Evolutionary conservation across 1,140 invertebrate species (phyloP), one percentile per base, ranked within the genome.

Genomic region (Zaprionus vittiger): DNA sequence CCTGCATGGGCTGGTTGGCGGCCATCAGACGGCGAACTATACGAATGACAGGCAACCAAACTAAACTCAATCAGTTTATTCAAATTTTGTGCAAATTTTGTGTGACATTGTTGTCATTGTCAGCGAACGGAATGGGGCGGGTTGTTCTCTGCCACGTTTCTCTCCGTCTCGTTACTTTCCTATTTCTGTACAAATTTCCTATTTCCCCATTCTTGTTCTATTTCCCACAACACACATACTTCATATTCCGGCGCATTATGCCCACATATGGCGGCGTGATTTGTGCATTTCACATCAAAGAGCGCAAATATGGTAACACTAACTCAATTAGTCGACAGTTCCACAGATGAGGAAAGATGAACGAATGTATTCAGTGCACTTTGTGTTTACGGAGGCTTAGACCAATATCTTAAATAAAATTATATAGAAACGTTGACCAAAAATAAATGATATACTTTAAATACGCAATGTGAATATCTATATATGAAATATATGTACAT

Each of bases 81-180:
- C 85, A 90, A 90, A 90, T 90, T 77, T 66, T 85, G 85, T 90
- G 85, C 81, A 90, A 90, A 90, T 90, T 90, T 80, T 24, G 67
- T 68, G 62, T 41, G 38, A 81, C 84, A 89, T 81, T 89, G 77
- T 76, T 68, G 49, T 28, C 41, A 47, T 68, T 49, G 47, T 41
- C 31, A 34, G 31, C 24, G 34, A 37, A 24, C 5, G 47, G 47
- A 52, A 52, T 9, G 20, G 7, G 44, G 59, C 41, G 41, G n/a
- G n/a, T 67, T 57, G 31, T 31, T 28, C 34, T 17, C 37, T 22
- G 17, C n/a, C 9, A 11, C 17, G 20, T 22, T 20, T 55, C 28
- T 14, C 26, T 20, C 26, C 9, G 9, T 34, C 31, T 11, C 15
- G 12, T 9, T 26, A 20, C 28, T 20, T 62, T 28, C 22, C 47